Evolutionary conservation across 2,888 invertebrate species (phyloP), one percentile per base, ranked within the genome.

Genomic region (Brachyopa scutellaris): DNA sequence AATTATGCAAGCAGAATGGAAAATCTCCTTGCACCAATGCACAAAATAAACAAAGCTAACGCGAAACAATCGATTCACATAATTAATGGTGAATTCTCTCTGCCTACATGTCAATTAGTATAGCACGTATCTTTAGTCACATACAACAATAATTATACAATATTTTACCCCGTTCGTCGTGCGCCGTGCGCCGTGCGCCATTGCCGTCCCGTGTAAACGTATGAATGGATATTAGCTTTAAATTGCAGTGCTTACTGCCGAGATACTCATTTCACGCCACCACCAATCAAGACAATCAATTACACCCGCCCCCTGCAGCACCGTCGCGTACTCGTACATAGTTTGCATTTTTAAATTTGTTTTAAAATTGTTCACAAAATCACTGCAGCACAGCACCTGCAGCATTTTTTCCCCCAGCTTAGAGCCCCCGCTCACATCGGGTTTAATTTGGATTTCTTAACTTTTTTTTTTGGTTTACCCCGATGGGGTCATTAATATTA

Each of bases 41-140:
- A 53, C 40, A 78, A 33, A 61, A 66, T 17, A 45, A 62, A 62
- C 70, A 77, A 77, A 55, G 69, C 36, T 17, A 51, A 66, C 40
- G 31, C 55, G 29, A 80, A 66, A 77, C 82, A 82, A 82, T 77
- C 82, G 82, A 82, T 77, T 77, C 82, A 33, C 77, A 70, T 82
- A 82, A 82, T 82, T 77, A 82, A 82, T 77, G 36, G 70, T 55
- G 51, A 77, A 77, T 77, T 82, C 53, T 82, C 53, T 36, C 82
- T 77, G 64, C 64, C 70, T 82, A 82, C 77, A 72, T 77, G 70
- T 77, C 82, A 82, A 82, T 77, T 82, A 82, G 70, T 9, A 19
- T 17, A 36, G 62, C 69, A 80, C 62, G 74, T 76, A 66, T n/a
- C n/a, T n/a, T n/a, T n/a, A n/a, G n/a, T n/a, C 29, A 4, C 8